Base-by-base conservation (phyloP, 2,797 vertebrate species). In the Sebastes umbrosus region DNA sequence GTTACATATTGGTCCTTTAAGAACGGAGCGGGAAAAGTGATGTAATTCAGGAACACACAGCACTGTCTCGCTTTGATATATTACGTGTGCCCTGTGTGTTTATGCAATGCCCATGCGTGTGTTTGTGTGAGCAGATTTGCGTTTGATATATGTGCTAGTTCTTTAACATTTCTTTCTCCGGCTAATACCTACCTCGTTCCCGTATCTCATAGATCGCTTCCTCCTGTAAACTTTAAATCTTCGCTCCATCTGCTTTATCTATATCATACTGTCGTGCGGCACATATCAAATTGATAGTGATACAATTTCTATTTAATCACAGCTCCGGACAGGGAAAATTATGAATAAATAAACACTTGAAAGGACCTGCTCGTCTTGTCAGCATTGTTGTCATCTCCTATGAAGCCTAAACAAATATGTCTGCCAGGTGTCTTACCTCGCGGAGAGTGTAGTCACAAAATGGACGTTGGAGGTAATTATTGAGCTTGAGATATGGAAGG, bases 381-480 rank as follows among this genome's bases (percentile, higher is more conserved):
- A 77, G 83, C 84, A 83, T 88, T 90, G 89, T 91, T 94, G 87
- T 94, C 90, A 90, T 90, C 86, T 87, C 80, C 84, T 80, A 84
- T 85, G 80, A 90, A 88, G 83, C 87, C 87, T 86, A 87, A 92
- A 92, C 84, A 92, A 92, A 90, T 85, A 90, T 84, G 84, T 86
- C 87, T 85, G 74, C 67, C 77, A 83, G 82, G 69, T 80, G 72
- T 76, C 75, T 87, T 87, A 81, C 86, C 72, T 84, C 58, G 31
- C 16, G 1, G 71, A 73, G 66, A 79, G 52, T n/a, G 39, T 29
- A 34, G 79, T 82, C 88, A 79, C 77, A 93, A 92, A 92, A 93
- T 92, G 86, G 82, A 88, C 82, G 84, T 91, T 86, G 36, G 86
- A 83, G 84, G 84, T 93, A 93, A 95, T 95, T 93, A 94, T 84